Evolutionary conservation across 2,888 invertebrate species (phyloP).

Genomic region (Xylota segnis): DNA sequence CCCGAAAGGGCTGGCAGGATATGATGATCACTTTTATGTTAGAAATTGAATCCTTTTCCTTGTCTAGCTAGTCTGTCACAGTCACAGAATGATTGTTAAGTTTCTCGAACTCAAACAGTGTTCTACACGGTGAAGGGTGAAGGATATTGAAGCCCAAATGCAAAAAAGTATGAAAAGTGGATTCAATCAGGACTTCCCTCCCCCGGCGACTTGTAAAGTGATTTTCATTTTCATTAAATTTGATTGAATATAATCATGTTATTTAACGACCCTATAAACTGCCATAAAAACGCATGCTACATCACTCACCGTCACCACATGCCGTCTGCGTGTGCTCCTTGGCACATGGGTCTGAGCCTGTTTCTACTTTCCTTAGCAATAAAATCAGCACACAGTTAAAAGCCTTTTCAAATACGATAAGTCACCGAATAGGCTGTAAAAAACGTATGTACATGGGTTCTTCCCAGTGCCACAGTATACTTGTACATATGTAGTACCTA

Average conservation of each 20-base stretch:
- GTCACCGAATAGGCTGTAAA: conserved; percentile 63
- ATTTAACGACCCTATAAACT: conserved; percentile 61
- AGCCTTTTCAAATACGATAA: conserved; percentile 71
- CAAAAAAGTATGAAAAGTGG: too few species aligned
- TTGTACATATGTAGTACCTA: neutral
- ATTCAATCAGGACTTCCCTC: neutral
- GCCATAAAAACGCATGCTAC: conserved; percentile 57
- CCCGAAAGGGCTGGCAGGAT: too few species aligned
- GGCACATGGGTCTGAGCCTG: conserved; percentile 4
- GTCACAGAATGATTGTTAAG: too few species aligned
- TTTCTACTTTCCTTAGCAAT: conserved; percentile 38
- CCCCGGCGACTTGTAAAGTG: conserved; percentile 23
- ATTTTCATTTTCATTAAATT: conserved; percentile 68
- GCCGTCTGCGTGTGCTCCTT: neutral
- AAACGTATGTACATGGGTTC: conserved; percentile 35
- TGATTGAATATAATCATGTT: conserved; percentile 67
- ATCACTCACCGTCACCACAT: conserved; percentile 18
- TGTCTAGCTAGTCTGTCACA: too few species aligned
- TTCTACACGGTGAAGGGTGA: too few species aligned
- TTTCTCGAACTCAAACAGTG: too few species aligned
- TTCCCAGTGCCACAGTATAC: neutral
- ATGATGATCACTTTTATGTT: too few species aligned
- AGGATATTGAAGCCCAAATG: too few species aligned
- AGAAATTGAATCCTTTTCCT: too few species aligned
- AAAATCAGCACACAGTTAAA: conserved; percentile 72